Base-by-base conservation (phyloP, 2,797 vertebrate species). In the Phrynocephalus guinanensis region DNA sequence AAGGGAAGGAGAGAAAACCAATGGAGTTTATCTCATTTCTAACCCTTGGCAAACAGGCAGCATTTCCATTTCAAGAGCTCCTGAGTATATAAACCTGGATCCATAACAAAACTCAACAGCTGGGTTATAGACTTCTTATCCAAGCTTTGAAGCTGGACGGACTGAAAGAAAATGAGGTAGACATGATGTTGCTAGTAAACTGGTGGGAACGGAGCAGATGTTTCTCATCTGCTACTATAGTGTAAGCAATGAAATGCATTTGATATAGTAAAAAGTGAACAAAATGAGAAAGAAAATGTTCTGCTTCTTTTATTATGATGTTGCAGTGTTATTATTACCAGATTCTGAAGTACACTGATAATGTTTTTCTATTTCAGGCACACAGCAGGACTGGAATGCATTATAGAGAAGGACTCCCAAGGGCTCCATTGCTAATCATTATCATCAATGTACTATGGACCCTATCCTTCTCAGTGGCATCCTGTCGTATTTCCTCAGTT, bases 141-240 rank as follows among this genome's bases (percentile, higher is more conserved):
- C 87, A 66, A 89, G 90, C 82, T 90, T 94, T 68, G 82, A 91
- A 95, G 90, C 50, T 67, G 28, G 24, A 88, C 86, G 81, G 91
- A 82, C 92, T 90, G 75, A 20, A 91, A 89, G 95, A 96, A 95
- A 97, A 44, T 71, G 95, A 50, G 94, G 92, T 94, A 93, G 89
- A 94, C 90, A 91, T 94, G 95, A 88, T 94, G 79, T 92, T 94
- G 79, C 90, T 89, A 76, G 82, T 48, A 38, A 82, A 91, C 89
- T 85, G 91, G 93, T 90, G 93, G 96, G 95, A 94, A 97, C 95
- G 91, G 89, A 96, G 97, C 98, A 99, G 97, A 97, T 98, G 98
- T 97, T 98, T 98, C 96, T 95, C 96, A 98, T 98, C 97, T 97
- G 96, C 97, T 96, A 95, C 96, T 93, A 91, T 96, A 98, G 97